These are phyloP conservation scores for Crax fasciolata DNA, from an alignment of 2,797 vertebrate species.

Conservation along the genomic window DNA sequence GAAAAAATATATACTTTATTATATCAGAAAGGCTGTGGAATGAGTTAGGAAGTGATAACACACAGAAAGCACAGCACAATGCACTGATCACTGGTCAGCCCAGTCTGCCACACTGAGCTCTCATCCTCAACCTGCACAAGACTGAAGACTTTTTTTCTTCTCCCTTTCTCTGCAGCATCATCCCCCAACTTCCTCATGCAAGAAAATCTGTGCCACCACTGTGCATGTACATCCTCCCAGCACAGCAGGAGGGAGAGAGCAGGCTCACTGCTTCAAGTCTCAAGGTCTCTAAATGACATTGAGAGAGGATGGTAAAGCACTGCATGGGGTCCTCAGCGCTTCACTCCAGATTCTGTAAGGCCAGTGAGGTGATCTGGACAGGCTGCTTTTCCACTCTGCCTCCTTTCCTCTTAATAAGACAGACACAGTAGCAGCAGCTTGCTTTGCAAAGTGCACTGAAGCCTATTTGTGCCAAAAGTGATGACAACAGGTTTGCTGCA, in stretches of 20 bases:
- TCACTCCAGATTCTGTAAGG: background rate
- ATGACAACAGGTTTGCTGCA: rapidly evolving
- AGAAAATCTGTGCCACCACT: background rate
- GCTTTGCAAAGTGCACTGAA: background rate
- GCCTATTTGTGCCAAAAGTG: background rate
- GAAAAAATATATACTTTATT: rapidly evolving
- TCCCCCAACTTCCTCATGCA: background rate
- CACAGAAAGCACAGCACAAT: background rate
- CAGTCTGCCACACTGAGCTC: background rate
- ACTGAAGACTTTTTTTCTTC: rapidly evolving
- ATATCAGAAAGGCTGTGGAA: background rate
- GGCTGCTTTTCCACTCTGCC: background rate
- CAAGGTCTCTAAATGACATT: background rate
- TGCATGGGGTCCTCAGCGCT: background rate
- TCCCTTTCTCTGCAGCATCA: background rate
- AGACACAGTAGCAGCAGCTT: background rate
- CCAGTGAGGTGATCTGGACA: background rate
- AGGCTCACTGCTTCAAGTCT: background rate
- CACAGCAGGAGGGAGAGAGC: background rate
- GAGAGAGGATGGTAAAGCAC: background rate
- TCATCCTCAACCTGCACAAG: background rate
- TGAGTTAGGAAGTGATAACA: background rate
- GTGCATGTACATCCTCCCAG: rapidly evolving
- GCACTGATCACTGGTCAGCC: background rate
- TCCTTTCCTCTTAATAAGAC: background rate